Conservation (phyloP, 2,797 vertebrate genomes). For the Adelosebastes latens region DNA sequence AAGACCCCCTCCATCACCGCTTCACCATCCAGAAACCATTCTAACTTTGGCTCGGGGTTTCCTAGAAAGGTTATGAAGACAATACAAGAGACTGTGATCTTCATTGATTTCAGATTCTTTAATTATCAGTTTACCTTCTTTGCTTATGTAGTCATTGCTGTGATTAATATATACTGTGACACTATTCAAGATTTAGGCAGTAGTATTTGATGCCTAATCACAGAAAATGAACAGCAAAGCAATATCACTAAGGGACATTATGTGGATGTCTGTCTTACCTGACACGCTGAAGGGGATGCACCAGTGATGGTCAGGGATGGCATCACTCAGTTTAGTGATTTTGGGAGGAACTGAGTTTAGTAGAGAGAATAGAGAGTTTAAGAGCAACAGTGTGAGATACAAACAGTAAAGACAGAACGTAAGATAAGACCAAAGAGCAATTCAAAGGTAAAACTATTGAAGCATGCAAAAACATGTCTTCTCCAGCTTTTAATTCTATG, state of each 20-base stretch:
- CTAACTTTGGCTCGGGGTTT: slow-evolving; percentile 88
- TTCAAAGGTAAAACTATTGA: background rate
- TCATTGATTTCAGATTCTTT: background rate
- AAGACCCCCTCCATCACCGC: slow-evolving; percentile 86
- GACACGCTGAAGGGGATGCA: slow-evolving; percentile 97
- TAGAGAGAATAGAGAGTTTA: slow-evolving; percentile 13
- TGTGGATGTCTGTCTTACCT: slow-evolving; percentile 49
- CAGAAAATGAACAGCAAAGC: background rate
- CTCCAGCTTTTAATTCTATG: slow-evolving; percentile 9
- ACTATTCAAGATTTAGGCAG: background rate
- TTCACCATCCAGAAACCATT: slow-evolving; percentile 88
- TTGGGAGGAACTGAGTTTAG: slow-evolving; percentile 87
- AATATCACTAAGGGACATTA: background rate
- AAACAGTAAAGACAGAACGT: background rate
- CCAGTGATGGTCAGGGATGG: slow-evolving; percentile 95
- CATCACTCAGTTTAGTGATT: slow-evolving; percentile 93
- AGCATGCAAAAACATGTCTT: background rate
- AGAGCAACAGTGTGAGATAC: background rate
- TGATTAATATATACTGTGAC: background rate
- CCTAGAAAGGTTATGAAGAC: slow-evolving; percentile 68
- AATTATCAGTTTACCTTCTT: background rate
- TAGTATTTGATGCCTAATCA: background rate
- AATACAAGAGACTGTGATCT: background rate
- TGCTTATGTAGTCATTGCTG: background rate
- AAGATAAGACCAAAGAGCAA: background rate